Evolutionary conservation across 1,140 invertebrate genomes (phyloP).

Genomic region (Papilio helenus): DNA sequence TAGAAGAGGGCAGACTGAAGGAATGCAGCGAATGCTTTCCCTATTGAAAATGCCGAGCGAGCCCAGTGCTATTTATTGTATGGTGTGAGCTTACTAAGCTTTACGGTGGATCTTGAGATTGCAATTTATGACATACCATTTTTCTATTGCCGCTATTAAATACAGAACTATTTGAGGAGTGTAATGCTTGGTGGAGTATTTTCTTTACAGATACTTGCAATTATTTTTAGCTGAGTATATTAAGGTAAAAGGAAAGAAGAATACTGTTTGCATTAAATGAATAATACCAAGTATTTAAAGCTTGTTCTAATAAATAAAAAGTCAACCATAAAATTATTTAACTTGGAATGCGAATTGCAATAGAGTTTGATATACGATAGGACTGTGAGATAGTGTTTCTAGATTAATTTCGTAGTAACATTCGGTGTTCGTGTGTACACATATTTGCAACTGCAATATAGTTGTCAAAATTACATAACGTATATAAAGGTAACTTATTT

Average conservation of each 20-base stretch:
- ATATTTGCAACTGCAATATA: not conserved
- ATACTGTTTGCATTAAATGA: too few relatives aligned
- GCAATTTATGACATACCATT: slow-evolving; percentile 2
- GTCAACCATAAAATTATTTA: not conserved
- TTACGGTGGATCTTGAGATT: not conserved
- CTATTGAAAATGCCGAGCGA: slow-evolving; percentile 28
- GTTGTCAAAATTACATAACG: not conserved
- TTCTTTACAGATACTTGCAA: not conserved
- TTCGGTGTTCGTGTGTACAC: not conserved
- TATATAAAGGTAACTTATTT: too few relatives aligned
- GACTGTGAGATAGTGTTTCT: not conserved
- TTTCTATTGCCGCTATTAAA: not conserved
- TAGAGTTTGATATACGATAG: not conserved
- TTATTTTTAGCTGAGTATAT: too few relatives aligned
- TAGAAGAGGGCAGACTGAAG: not conserved
- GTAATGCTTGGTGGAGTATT: not conserved
- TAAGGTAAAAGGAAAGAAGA: too few relatives aligned
- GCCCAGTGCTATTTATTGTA: not conserved
- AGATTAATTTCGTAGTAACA: not conserved
- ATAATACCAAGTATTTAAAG: too few relatives aligned
- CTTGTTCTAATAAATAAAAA: too few relatives aligned
- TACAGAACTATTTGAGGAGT: slow-evolving; percentile 1
- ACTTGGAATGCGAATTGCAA: not conserved
- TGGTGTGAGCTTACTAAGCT: not conserved
- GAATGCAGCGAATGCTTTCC: slow-evolving; percentile 29